Evolutionary conservation across 2,113 vertebrate species (phyloP).

Genomic region (Ammodramus savannarum): DNA sequence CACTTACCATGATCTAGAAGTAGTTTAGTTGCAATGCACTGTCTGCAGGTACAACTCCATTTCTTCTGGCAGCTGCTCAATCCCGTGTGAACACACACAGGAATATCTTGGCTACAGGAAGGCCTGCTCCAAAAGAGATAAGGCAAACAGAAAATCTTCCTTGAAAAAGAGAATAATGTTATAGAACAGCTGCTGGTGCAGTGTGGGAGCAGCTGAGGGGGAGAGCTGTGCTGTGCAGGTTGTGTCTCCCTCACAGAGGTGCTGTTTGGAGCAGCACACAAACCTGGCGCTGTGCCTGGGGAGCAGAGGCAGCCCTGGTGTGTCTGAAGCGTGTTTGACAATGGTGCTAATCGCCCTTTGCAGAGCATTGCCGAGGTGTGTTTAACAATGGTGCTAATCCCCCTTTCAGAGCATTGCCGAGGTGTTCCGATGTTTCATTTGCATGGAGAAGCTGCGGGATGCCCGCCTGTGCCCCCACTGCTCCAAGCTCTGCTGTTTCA

Average conservation of each 20-base stretch:
- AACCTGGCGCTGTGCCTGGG: not conserved
- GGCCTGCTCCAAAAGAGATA: not conserved
- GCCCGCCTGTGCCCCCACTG: conserved; percentile 97
- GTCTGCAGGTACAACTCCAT: not conserved
- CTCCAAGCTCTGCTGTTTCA: conserved; percentile 99
- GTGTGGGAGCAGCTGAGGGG: not conserved
- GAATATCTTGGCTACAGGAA: not conserved
- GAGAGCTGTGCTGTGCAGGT: not conserved
- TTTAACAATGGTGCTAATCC: not conserved
- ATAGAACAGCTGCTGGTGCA: not conserved
- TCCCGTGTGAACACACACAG: rapidly evolving
- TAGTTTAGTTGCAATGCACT: not conserved
- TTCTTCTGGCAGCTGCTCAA: not conserved
- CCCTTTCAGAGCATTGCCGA: conserved; percentile 91
- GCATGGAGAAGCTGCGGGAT: conserved; percentile 98
- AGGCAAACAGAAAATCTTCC: not conserved
- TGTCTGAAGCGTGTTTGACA: not conserved
- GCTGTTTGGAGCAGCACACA: not conserved
- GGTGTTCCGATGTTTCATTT: conserved; percentile 98
- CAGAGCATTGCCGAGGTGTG: conserved; percentile 97
- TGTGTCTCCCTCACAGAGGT: rapidly evolving
- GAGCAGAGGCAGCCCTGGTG: not conserved
- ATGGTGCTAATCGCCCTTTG: not conserved
- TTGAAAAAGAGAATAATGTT: not conserved
- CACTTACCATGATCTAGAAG: not conserved